Conservation (phyloP, 2,113 vertebrate genomes). For the Alosa alosa region DNA sequence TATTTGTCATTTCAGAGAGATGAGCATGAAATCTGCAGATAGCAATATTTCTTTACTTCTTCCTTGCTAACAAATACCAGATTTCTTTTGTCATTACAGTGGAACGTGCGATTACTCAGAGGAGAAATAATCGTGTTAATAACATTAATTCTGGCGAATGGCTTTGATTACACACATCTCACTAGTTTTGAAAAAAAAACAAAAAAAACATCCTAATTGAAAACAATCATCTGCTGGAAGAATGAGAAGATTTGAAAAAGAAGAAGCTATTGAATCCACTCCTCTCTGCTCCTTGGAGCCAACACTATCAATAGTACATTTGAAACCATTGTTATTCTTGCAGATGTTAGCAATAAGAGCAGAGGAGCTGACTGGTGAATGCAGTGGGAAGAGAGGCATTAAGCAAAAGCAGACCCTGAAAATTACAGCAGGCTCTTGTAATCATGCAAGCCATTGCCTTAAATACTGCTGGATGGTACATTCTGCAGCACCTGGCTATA, state of each 20-base stretch:
- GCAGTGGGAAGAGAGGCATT: slow-evolving; percentile 70
- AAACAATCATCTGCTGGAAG: slow-evolving; percentile 40
- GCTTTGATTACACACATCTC: slow-evolving; percentile 31
- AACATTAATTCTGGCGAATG: slow-evolving; percentile 42
- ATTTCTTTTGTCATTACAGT: background rate
- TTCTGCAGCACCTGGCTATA: slow-evolving; percentile 59
- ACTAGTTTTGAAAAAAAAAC: slow-evolving; percentile 18
- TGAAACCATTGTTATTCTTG: slow-evolving; percentile 69
- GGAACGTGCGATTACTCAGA: background rate
- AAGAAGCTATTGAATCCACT: slow-evolving; percentile 30
- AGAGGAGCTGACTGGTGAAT: slow-evolving; percentile 73
- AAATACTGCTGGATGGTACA: slow-evolving; percentile 61
- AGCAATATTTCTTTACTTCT: background rate
- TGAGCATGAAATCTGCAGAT: background rate
- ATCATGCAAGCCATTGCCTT: slow-evolving; percentile 64
- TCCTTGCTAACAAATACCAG: background rate
- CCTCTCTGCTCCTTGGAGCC: slow-evolving; percentile 52
- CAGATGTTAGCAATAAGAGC: slow-evolving; percentile 83
- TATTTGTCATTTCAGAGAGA: background rate
- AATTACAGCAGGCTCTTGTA: slow-evolving; percentile 66
- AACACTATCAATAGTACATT: slow-evolving; percentile 73
- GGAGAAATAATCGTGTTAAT: slow-evolving; percentile 40
- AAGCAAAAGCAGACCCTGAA: slow-evolving; percentile 67
- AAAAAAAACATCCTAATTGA: slow-evolving; percentile 34
- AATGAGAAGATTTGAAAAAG: slow-evolving; percentile 22